Conservation (phyloP, 2,888 invertebrate genomes). For the Epiblema foenella region DNA sequence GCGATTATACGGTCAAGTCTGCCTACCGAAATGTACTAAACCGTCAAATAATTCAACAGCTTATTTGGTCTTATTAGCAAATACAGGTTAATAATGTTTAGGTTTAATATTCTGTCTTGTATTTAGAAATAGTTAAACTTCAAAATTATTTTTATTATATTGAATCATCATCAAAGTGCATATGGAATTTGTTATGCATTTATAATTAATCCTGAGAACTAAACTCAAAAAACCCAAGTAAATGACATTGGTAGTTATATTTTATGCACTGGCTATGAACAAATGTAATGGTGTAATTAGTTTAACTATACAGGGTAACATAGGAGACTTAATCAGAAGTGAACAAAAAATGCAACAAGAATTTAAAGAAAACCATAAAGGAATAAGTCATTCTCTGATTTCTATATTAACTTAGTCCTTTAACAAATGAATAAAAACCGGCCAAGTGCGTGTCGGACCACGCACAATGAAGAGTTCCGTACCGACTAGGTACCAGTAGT, state of each 20-base stretch:
- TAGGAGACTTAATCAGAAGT: background rate
- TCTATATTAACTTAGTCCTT: too few species aligned
- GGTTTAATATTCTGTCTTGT: slow-evolving; percentile 6
- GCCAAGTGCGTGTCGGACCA: too few species aligned
- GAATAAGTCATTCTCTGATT: too few species aligned
- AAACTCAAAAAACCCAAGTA: background rate
- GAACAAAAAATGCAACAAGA: background rate
- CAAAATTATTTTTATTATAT: slow-evolving; percentile 5
- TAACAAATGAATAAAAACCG: too few species aligned
- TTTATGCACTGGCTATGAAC: slow-evolving; percentile 1
- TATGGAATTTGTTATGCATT: background rate
- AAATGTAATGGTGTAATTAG: background rate
- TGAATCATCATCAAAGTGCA: background rate
- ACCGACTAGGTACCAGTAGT: too few species aligned
- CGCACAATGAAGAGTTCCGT: too few species aligned
- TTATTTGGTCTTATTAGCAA: slow-evolving; percentile 33
- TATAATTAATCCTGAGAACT: background rate
- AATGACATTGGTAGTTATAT: background rate
- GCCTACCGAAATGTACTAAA: too few species aligned
- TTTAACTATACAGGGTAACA: background rate
- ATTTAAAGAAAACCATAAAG: background rate
- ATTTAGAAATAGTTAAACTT: slow-evolving; percentile 9
- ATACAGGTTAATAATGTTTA: slow-evolving; percentile 27
- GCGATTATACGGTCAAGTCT: too few species aligned
- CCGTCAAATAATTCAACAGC: background rate